Conservation (phyloP, 2,797 vertebrate genomes). For the Liparis tanakae region DNA sequence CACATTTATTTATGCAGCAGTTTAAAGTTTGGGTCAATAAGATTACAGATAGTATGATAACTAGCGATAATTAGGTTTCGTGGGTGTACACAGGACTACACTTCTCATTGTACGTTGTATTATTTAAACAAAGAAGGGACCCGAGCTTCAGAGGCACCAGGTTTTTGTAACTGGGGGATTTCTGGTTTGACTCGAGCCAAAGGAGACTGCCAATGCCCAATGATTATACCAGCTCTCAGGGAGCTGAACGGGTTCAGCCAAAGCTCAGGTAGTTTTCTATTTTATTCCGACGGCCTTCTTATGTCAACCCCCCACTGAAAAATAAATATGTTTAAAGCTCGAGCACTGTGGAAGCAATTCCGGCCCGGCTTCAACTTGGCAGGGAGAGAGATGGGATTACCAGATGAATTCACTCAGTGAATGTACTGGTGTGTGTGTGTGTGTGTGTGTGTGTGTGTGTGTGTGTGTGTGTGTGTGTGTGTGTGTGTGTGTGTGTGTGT, state of each 20-base stretch:
- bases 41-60: too few species aligned
- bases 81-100: background rate
- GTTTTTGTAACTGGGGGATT: constrained; percentile 10
- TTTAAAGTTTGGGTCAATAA: background rate
- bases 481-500: constrained; percentile 8
- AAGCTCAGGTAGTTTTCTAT: constrained; percentile 57
- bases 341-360: constrained; percentile 64
- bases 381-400: constrained; percentile 63
- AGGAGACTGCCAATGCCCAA: constrained; percentile 11
- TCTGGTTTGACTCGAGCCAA: constrained; percentile 13
- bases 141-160: background rate
- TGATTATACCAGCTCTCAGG: constrained; percentile 35
- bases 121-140: background rate
- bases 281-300: constrained; percentile 63
- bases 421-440: constrained; percentile 17
- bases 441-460: constrained; percentile 19
- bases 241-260: constrained; percentile 54
- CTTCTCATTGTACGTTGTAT: background rate
- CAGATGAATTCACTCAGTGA: constrained; percentile 72
- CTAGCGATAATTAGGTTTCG: background rate
- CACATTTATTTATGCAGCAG: background rate
- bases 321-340: constrained; percentile 71
- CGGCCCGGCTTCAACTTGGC: constrained; percentile 66
- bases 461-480: constrained; percentile 23
- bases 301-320: constrained; percentile 67